phyloP scores from a whole-genome alignment of 2,113 vertebrate genomes.

The Tautogolabrus adspersus region DNA sequence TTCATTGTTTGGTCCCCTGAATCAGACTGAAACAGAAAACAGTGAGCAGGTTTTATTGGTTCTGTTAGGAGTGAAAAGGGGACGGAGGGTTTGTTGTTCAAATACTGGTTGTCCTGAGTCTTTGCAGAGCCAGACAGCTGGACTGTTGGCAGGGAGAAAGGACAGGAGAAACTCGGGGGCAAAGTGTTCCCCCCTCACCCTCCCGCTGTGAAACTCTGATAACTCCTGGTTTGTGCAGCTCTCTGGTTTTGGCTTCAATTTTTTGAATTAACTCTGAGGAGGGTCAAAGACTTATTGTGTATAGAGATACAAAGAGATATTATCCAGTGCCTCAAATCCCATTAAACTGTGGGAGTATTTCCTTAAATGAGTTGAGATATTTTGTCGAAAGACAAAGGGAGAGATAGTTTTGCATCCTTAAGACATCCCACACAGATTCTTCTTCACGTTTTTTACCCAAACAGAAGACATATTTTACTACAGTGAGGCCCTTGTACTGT shows the following conservation, averaged over 20 bases:
- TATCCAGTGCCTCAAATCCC: conserved; percentile 78
- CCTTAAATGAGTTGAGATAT: conserved; percentile 70
- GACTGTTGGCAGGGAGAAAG: conserved; percentile 79
- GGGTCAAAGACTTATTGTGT: conserved; percentile 50
- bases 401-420: conserved; percentile 64
- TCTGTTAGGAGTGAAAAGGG: conserved; percentile 2
- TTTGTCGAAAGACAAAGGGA: conserved; percentile 73
- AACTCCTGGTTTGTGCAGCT: conserved; percentile 48
- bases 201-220: conserved; percentile 28
- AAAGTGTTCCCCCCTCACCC: conserved; percentile 39
- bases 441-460: conserved; percentile 59
- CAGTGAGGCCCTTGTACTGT: conserved; percentile 87
- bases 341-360: conserved; percentile 66
- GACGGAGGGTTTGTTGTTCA: conserved; percentile 15
- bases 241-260: conserved; percentile 50
- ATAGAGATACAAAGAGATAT: conserved; percentile 78
- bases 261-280: conserved; percentile 49
- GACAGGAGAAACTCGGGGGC: conserved; percentile 38
- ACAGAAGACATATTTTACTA: conserved; percentile 81
- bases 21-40: conserved; percentile 32
- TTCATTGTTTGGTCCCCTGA: conserved; percentile 23
- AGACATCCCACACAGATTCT: conserved; percentile 57
- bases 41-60: conserved; percentile 25
- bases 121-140: conserved; percentile 79
- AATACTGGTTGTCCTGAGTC: conserved; percentile 53